Evolutionary conservation across 1,140 invertebrate genomes (phyloP), one percentile per base, ranked within the genome.

Genomic region (Rhyacophila brunnea): DNA sequence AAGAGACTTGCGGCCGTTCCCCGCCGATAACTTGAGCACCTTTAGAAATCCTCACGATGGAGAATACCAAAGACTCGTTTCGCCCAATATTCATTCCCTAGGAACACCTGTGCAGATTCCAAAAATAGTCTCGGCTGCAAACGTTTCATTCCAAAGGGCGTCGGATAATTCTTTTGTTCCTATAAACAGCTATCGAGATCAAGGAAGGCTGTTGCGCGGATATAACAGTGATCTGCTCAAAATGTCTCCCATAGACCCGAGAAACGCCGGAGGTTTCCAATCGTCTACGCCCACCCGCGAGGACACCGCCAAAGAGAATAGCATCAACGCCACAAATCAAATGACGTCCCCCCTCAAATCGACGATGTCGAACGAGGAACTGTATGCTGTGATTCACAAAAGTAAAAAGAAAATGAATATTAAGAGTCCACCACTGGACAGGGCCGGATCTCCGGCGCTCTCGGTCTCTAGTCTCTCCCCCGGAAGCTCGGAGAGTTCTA

Each of bases 321-420:
- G 13, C 5, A 17, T 23, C 19, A n/a, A 42, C 15, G 32, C 17
- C 10, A 15, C n/a, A 45, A 60, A 58, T 50, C 28, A 73, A 36
- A 65, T 84, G 45, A 66, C 86, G 4, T 87, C 85, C 1, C 85
- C 85, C 0, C 83, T 85, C 15, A 87, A 85, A 72, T 86, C 85
- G 11, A 86, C 84, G 1, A 88, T 89, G 85, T 87, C 85, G 1
- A 87, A 87, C 59, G 87, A 89, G 69, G 88, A 89, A 68, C 69
- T 90, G 0, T 90, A 88, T 63, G 85, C 87, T 4, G 86, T 87
- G 9, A 90, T 90, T 48, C 87, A 90, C 67, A 88, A 88, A 71
- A 88, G 86, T 40, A 89, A 89, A 68, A 87, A 86, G 68, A 84
- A 85, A 66, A 76, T 89, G 34, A 88, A 88, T 64, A 88, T 87